Percentiles rank a stretch among this genome's conserved stretches.
These are phyloP conservation scores for Phaethornis superciliosus DNA, from an alignment of 2,113 vertebrate genomes.

Conservation along the genomic window DNA sequence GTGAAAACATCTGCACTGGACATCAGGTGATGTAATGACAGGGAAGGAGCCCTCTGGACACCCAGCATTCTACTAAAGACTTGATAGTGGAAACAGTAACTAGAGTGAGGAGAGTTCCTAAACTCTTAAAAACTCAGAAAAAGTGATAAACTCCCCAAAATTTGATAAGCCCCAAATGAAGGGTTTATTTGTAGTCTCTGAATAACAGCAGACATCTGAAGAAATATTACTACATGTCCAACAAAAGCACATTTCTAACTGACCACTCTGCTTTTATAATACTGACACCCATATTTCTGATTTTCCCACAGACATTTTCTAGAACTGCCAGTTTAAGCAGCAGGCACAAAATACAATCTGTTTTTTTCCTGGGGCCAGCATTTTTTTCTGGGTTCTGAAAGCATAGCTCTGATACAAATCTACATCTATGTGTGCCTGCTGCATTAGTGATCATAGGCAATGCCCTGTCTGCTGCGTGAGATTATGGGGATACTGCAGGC, in stretches of 20 bases:
- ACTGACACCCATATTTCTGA: neutral
- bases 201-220: neutral
- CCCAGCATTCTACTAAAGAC: neutral
- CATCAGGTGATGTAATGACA: neutral
- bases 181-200: neutral
- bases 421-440: conserved; percentile 68
- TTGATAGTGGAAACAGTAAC: neutral
- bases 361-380: conserved; percentile 38
- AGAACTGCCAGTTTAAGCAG: neutral
- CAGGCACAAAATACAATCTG: conserved; percentile 10
- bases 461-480: conserved; percentile 57
- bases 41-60: neutral
- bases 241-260: neutral
- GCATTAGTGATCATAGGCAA: conserved; percentile 64
- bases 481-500: conserved; percentile 71
- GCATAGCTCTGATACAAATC: conserved; percentile 51
- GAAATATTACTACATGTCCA: neutral
- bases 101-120: neutral
- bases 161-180: neutral
- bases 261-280: neutral
- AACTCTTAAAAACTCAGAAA: neutral
- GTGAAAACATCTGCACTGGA: neutral
- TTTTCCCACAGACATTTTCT: neutral
- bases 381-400: conserved; percentile 41
- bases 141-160: neutral